phyloP scores from a whole-genome alignment of 2,888 invertebrate species.

The Apamea crenata region DNA sequence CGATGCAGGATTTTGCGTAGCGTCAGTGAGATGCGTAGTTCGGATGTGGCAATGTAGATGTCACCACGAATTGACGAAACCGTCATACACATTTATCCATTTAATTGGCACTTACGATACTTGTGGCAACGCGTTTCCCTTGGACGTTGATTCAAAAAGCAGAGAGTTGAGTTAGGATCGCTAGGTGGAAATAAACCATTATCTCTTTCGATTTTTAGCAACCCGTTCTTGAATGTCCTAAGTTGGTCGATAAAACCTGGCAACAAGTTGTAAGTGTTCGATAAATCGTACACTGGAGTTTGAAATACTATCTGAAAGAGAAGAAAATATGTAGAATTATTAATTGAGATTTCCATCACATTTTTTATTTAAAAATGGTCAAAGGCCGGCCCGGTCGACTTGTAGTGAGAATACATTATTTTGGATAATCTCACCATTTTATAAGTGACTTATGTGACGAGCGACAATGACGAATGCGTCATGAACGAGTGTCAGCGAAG shows the following conservation, averaged over 20 bases:
- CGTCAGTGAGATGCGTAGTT: too few species aligned
- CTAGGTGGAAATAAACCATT: conserved; percentile 50
- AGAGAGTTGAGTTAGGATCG: neutral
- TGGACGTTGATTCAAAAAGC: conserved; percentile 26
- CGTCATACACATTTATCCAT: neutral
- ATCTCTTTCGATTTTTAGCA: conserved; percentile 38
- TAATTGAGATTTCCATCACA: neutral
- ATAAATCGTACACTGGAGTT: conserved; percentile 45
- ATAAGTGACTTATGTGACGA: too few species aligned
- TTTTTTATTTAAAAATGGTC: neutral
- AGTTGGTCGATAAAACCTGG: conserved; percentile 2
- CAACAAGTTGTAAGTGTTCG: conserved; percentile 36
- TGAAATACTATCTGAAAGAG: conserved; percentile 49
- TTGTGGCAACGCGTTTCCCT: conserved; percentile 44
- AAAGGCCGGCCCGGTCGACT: too few species aligned
- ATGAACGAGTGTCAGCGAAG: too few species aligned
- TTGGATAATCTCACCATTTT: too few species aligned
- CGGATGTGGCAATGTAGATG: too few species aligned
- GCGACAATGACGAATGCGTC: too few species aligned
- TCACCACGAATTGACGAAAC: too few species aligned
- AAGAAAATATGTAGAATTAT: neutral
- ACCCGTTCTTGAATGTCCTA: conserved; percentile 40
- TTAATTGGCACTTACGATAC: conserved; percentile 26
- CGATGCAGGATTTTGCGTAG: too few species aligned
- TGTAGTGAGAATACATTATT: too few species aligned